Percentiles rank a stretch among this genome's conserved stretches.
Conservation (phyloP, 1,140 invertebrate genomes). For the Lycorma delicatula region DNA sequence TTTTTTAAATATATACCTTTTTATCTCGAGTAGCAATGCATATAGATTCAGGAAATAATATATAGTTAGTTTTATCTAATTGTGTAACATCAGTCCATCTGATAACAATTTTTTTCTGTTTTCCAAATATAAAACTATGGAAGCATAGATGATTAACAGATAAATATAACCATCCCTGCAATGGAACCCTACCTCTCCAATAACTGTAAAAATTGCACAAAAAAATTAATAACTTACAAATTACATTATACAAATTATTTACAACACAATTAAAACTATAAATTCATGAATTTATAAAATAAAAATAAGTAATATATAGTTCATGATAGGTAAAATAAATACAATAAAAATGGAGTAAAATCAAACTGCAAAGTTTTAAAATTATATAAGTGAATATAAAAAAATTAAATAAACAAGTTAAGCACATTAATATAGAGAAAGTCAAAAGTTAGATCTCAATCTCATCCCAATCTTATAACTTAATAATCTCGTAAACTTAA, state of each 20-base stretch:
- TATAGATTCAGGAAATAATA: conserved; percentile 81
- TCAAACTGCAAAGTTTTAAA: no score
- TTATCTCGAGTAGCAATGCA: conserved; percentile 71
- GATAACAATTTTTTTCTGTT: conserved; percentile 79
- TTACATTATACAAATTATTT: conserved; percentile 3
- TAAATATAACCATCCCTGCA: conserved; percentile 93
- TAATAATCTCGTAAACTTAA: no score
- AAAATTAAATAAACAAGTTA: no score
- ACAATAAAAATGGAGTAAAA: no score
- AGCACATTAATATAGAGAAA: no score
- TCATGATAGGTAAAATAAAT: no score
- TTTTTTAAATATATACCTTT: conserved; percentile 37
- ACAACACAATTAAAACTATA: no score
- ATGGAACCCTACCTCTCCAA: conserved; percentile 83
- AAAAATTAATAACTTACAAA: conserved; percentile 35
- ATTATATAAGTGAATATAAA: no score
- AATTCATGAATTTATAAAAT: no score
- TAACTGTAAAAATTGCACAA: conserved; percentile 60
- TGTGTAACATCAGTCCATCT: conserved; percentile 73
- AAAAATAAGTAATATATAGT: no score
- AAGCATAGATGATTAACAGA: conserved; percentile 94
- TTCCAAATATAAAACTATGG: conserved; percentile 88
- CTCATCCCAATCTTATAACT: no score
- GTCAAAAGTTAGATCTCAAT: no score
- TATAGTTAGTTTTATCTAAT: conserved; percentile 63